Evolutionary conservation across 2,113 vertebrate species (phyloP).

Genomic region (Arenaria interpres): DNA sequence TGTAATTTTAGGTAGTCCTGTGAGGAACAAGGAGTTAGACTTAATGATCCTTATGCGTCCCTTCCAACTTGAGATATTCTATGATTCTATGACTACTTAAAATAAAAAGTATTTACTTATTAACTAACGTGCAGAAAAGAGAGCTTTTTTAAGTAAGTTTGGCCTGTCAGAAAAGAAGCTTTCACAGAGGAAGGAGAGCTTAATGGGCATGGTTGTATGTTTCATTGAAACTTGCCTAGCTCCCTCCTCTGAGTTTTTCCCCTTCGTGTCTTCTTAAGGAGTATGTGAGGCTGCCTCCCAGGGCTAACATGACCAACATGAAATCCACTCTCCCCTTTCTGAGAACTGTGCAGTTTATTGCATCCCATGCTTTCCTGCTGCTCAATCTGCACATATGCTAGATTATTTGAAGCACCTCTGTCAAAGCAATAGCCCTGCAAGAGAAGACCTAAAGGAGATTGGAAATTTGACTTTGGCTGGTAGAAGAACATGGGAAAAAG

Average conservation of each 20-base stretch:
- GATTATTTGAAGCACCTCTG: not conserved
- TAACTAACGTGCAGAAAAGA: not conserved
- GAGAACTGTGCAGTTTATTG: not conserved
- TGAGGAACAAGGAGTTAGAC: not conserved
- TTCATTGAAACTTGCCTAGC: not conserved
- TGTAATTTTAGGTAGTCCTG: not conserved
- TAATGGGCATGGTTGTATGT: not conserved
- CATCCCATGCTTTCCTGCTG: not conserved
- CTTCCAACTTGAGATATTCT: not conserved
- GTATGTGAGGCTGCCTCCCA: not conserved
- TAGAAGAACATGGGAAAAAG: not conserved
- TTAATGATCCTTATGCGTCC: not conserved
- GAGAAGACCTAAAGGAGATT: not conserved
- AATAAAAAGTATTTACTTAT: not conserved
- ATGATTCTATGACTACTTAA: not conserved
- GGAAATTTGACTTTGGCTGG: not conserved
- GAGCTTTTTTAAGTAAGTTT: not conserved
- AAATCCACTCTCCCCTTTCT: not conserved
- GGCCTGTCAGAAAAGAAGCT: not conserved
- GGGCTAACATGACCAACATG: not conserved
- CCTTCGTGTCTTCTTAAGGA: not conserved
- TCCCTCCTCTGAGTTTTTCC: not conserved
- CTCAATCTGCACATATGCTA: not conserved
- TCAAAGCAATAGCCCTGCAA: not conserved
- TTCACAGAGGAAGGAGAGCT: not conserved